Conservation (phyloP, 2,797 vertebrate species). For the Pelochelys cantorii region DNA sequence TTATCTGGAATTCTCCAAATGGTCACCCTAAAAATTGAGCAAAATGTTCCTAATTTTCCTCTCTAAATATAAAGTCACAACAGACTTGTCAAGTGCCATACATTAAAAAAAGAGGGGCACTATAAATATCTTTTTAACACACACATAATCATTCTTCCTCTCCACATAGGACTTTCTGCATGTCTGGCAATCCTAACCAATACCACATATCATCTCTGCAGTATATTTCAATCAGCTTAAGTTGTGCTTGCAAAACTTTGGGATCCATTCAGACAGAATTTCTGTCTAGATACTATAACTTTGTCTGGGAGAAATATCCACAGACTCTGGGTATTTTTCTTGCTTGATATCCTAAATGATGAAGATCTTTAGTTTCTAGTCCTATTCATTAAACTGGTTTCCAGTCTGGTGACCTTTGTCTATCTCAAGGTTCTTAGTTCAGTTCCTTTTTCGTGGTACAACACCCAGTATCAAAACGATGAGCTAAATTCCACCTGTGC, state of each 20-base stretch:
- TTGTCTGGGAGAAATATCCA: background rate
- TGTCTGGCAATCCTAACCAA: background rate
- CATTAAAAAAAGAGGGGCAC: background rate
- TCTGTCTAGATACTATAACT: background rate
- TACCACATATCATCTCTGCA: background rate
- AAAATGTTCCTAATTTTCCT: background rate
- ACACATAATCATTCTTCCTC: background rate
- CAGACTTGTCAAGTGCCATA: slow-evolving; percentile 11
- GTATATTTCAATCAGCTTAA: background rate
- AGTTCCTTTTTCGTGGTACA: background rate
- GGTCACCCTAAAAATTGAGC: background rate
- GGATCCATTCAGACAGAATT: background rate
- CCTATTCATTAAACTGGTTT: background rate
- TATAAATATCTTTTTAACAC: background rate
- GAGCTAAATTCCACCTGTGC: background rate
- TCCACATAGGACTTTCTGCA: slow-evolving; percentile 7
- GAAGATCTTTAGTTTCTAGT: slow-evolving; percentile 4
- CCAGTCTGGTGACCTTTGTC: background rate
- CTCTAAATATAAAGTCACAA: background rate
- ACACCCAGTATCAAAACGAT: background rate
- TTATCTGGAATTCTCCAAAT: background rate
- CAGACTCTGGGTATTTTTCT: background rate
- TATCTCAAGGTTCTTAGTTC: background rate
- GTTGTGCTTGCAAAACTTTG: background rate
- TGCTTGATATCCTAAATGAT: slow-evolving; percentile 11